Conservation (phyloP, 2,888 invertebrate species). For the Noctuana brunneofusca region DNA sequence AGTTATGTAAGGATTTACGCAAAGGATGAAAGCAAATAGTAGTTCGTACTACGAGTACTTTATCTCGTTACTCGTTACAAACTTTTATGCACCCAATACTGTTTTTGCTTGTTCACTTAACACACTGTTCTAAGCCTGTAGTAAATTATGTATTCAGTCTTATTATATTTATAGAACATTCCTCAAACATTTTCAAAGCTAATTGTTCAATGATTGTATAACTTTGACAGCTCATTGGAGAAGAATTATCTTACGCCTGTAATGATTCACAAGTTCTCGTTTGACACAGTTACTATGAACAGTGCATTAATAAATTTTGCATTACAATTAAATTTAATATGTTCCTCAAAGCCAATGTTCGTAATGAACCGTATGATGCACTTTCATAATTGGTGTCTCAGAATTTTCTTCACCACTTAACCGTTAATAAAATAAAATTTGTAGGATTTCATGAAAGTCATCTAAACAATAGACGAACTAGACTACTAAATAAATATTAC, state of each 20-base stretch:
- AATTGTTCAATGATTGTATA: conserved; percentile 9
- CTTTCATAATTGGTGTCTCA: too few species aligned
- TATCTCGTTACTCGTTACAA: neutral
- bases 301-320: neutral
- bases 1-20: too few species aligned
- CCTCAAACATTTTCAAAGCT: neutral
- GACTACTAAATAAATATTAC: neutral
- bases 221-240: conserved; percentile 16
- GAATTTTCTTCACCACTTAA: too few species aligned
- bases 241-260: conserved; percentile 13
- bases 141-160: neutral
- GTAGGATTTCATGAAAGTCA: neutral
- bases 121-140: neutral
- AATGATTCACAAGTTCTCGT: conserved; percentile 1
- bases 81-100: neutral
- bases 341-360: too few species aligned
- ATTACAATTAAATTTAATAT: neutral
- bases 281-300: conserved; percentile 9
- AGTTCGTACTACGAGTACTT: too few species aligned
- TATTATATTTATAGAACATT: neutral
- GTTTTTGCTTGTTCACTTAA: neutral
- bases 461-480: neutral
- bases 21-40: too few species aligned
- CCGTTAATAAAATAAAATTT: too few species aligned
- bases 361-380: too few species aligned